Base-by-base conservation (phyloP, 2,888 invertebrate genomes). In the Mylabris sibirica region DNA sequence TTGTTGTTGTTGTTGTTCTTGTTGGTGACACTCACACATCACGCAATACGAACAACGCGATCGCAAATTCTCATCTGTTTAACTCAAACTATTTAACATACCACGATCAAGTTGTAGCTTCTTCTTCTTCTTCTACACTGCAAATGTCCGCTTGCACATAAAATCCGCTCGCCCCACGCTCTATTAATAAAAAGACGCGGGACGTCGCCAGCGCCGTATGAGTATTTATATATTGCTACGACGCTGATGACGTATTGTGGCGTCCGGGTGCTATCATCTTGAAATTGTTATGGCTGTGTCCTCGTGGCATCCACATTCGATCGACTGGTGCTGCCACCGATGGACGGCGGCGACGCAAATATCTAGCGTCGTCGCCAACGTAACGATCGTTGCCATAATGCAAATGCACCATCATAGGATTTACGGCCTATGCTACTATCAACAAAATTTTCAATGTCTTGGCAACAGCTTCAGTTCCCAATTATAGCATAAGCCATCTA, bases 141-240 rank as follows among this genome's bases (percentile, higher is more conserved):
- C 72, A 74, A 75, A 72, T 73, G 71, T 74, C 71, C 74, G 70
- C 67, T 26, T 57, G 60, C 63, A 59, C 62, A 26, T 26, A n/a
- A 30, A 24, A 59, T 60, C 53, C 71, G 66, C 69, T 71, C 70
- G 70, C 68, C 69, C 67, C 69, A 62, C 68, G 69, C 75, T 75
- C 79, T 79, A 79, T 79, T 78, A 77, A 79, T 79, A 79, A 78
- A n/a, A 77, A 75, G 72, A 71, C 72, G 70, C 72, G 76, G 72
- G 72, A 77, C 75, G 76, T 71, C 73, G 76, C 72, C 75, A 70
- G 68, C 73, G 70, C 68, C 71, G 62, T 63, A 68, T 73, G 71
- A 75, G 71, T 78, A 77, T 78, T 77, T 78, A 78, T 80, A 77
- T 76, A 72, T 69, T 71, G 76, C 74, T 75, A 72, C 79, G 75